Base-by-base conservation (phyloP, 2,113 vertebrate genomes). In the Scartelaos histophorus region DNA sequence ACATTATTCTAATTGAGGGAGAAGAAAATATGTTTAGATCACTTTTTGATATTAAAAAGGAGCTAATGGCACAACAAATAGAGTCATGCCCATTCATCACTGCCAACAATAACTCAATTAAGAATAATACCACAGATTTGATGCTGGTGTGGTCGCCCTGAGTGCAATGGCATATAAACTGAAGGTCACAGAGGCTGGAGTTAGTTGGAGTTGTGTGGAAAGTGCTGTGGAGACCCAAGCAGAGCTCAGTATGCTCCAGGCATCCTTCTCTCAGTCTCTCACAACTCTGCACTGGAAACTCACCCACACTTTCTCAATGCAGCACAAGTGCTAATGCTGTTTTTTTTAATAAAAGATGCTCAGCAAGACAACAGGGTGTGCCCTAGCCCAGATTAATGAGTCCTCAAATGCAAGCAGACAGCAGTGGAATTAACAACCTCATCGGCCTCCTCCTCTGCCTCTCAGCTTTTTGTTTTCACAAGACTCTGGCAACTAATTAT, bases 361-460 rank as follows among this genome's bases (percentile, higher is more conserved):
- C 80, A 57, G 81, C 79, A 85, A 90, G 88, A 92, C 91, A 91
- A 91, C 90, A 90, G 87, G 80, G 87, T 81, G 81, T 74, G 82
- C 85, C 85, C 83, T 5, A 64, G 80, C 82, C 77, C 83, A 93
- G 93, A 93, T 92, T 92, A 93, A 93, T 91, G 90, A 93, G 88
- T 80, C 78, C 83, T 89, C 90, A 91, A 92, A 94, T 93, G 91
- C 86, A 87, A 93, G 82, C 87, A 87, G 93, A 93, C 92, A 93
- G 92, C 83, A 56, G 66, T 75, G 88, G 91, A 93, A 94, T 94
- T 93, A 94, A 92, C 90, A 90, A 82, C 85, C 85, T 85, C 78
- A 81, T 87, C 82, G 80, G 70, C 78, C 65, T 80, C 70, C 82
- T 71, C 61, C 74, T 76, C 61, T 67, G 51, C 76, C 75, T 71